Percentiles rank a stretch among this genome's conserved stretches.
phyloP scores from a whole-genome alignment of 2,113 vertebrate genomes.

The Madoqua kirkii region DNA sequence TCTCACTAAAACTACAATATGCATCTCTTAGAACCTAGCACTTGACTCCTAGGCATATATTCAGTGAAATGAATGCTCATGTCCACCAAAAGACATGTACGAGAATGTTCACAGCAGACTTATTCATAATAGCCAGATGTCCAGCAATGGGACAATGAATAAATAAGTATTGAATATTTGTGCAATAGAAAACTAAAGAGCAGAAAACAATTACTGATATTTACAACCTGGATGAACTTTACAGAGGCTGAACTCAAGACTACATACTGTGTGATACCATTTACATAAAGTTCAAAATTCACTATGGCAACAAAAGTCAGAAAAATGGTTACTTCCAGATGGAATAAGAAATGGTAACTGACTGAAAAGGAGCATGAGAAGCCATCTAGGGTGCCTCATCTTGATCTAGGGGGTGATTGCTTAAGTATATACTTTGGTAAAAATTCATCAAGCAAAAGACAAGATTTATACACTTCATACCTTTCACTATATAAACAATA shows the following conservation, averaged over 20 bases:
- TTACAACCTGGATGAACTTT: neutral
- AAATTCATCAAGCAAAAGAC: slow-evolving; percentile 2
- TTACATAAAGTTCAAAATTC: neutral
- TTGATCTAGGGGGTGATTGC: neutral
- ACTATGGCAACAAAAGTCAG: neutral
- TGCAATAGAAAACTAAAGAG: neutral
- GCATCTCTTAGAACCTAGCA: too few species aligned
- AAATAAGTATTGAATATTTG: slow-evolving; percentile 14
- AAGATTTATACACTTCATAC: neutral
- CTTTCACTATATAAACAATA: neutral
- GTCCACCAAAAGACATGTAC: neutral
- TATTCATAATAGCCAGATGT: neutral
- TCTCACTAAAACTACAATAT: neutral
- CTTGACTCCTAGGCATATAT: neutral
- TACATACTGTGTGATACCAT: neutral
- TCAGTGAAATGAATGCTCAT: slow-evolving; percentile 17
- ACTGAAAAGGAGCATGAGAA: neutral
- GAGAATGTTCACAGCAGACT: slow-evolving; percentile 13
- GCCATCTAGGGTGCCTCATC: neutral
- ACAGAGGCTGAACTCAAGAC: neutral
- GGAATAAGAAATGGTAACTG: neutral
- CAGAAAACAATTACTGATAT: neutral
- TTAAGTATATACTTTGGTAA: neutral
- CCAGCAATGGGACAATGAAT: neutral
- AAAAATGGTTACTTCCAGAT: neutral